phyloP scores from a whole-genome alignment of 2,888 invertebrate genomes.

The Dicycla oo region DNA sequence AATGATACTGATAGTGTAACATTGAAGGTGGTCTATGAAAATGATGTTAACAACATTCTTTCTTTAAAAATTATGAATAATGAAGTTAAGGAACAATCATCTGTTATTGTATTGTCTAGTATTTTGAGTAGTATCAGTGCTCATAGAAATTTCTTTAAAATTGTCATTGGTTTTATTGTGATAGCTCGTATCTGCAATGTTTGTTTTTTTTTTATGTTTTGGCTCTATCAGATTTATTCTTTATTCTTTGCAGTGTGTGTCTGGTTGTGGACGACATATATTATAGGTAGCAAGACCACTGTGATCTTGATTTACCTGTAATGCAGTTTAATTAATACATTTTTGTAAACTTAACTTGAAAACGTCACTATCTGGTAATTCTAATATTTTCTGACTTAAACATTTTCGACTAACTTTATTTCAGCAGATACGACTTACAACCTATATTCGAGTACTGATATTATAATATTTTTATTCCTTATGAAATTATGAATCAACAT shows the following conservation, averaged over 20 bases:
- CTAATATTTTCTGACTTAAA: neutral
- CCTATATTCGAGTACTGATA: slow-evolving; percentile 33
- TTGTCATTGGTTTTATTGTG: slow-evolving; percentile 42
- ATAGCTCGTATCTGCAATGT: slow-evolving; percentile 53
- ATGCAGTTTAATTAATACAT: neutral
- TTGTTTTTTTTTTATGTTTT: slow-evolving; percentile 18
- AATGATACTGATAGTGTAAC: slow-evolving; percentile 79
- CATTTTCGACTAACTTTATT: neutral
- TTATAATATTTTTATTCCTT: slow-evolving; percentile 51
- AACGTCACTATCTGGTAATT: neutral
- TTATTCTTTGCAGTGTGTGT: neutral
- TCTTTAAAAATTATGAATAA: slow-evolving; percentile 48
- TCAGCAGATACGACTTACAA: slow-evolving; percentile 45
- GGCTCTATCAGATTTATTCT: neutral
- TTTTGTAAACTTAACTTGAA: neutral
- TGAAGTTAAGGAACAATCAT: slow-evolving; percentile 34
- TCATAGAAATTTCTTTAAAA: slow-evolving; percentile 50
- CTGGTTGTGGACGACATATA: slow-evolving; percentile 4
- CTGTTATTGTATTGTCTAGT: slow-evolving; percentile 55
- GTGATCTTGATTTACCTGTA: slow-evolving; percentile 1
- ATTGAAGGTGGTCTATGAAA: slow-evolving; percentile 61
- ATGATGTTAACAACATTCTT: slow-evolving; percentile 63
- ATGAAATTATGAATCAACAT: slow-evolving; percentile 41
- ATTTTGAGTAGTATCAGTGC: slow-evolving; percentile 47
- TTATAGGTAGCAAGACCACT: neutral